phyloP scores from a whole-genome alignment of 2,797 vertebrate species.

The Syngnathus rostellatus region DNA sequence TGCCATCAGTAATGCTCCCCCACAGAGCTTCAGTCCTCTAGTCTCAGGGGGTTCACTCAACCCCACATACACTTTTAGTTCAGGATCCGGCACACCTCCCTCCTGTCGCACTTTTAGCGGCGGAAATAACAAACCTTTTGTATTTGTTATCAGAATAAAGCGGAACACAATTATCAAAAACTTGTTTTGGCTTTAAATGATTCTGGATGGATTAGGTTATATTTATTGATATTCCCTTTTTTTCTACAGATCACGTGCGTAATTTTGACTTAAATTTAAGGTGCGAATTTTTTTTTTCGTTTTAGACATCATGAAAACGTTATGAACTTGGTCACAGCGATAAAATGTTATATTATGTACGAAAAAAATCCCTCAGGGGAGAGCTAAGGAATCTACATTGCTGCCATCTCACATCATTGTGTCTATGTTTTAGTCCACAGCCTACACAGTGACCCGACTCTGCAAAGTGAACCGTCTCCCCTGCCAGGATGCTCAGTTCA shows the following conservation, averaged over 20 bases:
- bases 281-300: neutral
- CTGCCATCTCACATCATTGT: neutral
- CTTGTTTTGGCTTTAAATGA: neutral
- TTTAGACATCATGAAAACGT: neutral
- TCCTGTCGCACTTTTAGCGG: neutral
- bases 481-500: neutral
- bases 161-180: neutral
- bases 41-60: slow-evolving; percentile 32
- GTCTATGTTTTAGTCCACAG: neutral
- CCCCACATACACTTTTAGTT: neutral
- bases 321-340: neutral
- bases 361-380: neutral
- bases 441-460: slow-evolving; percentile 2
- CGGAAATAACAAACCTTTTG: neutral
- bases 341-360: neutral
- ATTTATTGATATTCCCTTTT: too few species aligned
- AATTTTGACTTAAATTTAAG: neutral
- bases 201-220: neutral
- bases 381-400: neutral
- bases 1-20: slow-evolving; percentile 45
- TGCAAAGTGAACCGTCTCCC: neutral
- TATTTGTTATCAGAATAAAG: neutral
- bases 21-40: slow-evolving; percentile 40
- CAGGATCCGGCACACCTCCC: neutral
- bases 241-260: neutral